Conservation (phyloP, 2,113 vertebrate genomes). For the Vimba vimba region DNA sequence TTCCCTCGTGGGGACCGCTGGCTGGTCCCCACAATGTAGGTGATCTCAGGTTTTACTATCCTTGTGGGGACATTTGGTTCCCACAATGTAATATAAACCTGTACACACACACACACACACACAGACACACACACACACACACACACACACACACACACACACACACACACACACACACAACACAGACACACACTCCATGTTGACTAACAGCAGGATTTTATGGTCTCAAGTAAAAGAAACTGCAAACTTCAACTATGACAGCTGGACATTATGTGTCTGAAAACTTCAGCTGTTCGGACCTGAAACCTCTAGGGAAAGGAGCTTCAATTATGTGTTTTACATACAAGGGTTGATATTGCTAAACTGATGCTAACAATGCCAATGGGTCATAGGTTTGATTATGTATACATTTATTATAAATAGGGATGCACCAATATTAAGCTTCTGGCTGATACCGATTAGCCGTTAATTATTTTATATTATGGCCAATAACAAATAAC, state of each 20-base stretch:
- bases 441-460: neutral
- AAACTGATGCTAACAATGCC: neutral
- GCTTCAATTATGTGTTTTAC: neutral
- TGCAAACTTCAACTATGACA: constrained; percentile 5
- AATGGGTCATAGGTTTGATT: neutral
- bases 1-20: no score
- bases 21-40: no score
- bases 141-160: constrained; percentile 13
- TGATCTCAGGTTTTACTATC: no score
- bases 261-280: constrained; percentile 29
- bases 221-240: neutral
- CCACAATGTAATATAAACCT: no score
- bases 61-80: no score
- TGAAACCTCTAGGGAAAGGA: neutral
- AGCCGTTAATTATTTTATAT: no score
- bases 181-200: neutral
- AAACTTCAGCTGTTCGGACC: constrained; percentile 23
- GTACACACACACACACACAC: neutral
- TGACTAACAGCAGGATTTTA: constrained; percentile 18
- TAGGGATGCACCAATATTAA: neutral
- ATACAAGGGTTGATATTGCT: neutral
- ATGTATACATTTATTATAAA: neutral
- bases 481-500: no score
- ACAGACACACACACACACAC: neutral
- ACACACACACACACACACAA: constrained; percentile 3